Base-by-base conservation (phyloP, 2,797 vertebrate species). In the Acanthurus lineatus region DNA sequence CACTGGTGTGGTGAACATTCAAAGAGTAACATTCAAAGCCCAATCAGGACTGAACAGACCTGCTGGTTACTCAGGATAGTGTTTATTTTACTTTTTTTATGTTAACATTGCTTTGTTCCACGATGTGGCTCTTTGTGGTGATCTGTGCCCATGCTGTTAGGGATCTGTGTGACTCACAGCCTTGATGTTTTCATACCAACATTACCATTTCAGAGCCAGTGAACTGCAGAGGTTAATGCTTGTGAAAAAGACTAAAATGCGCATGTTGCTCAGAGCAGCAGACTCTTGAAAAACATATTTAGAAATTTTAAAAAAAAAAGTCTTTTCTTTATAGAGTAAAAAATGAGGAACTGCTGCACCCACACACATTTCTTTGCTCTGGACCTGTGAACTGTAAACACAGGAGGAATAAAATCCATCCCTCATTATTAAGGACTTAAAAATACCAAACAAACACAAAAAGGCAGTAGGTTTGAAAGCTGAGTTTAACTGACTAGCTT, bases 161-260 rank as follows among this genome's bases (percentile, higher is more conserved):
- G 64, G 76, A 72, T 60, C 65, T 56, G 60, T 17, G 20, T 68
- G 74, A 86, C 61, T 82, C 77, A 67, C 57, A 57, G 78, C 69
- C 81, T 57, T 77, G 61, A 82, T 70, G 63, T 45, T 69, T 67
- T 69, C 45, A 35, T 59, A 44, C 38, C 44, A 28, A n/a, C 22
- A n/a, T 38, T 1, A 47, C 15, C 45, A 28, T 72, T 66, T 80
- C 48, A 53, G 47, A 59, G 56, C 53, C 38, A 35, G 70, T 38
- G 6, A 47, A 32, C 32, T 44, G 53, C 3, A 32, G 60, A 73
- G 20, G n/a, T 42, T 51, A 47, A 35, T 48, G 22, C 17, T 58
- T 49, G 16, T 75, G 58, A 61, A 44, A 38, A 9, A n/a, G 40
- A 42, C 48, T 74, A 38, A 72, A 71, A 38, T 19, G 25, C 52